Evolutionary conservation across 1,140 invertebrate genomes (phyloP), one percentile per base, ranked within the genome.

Genomic region (Drosophila asahinai): DNA sequence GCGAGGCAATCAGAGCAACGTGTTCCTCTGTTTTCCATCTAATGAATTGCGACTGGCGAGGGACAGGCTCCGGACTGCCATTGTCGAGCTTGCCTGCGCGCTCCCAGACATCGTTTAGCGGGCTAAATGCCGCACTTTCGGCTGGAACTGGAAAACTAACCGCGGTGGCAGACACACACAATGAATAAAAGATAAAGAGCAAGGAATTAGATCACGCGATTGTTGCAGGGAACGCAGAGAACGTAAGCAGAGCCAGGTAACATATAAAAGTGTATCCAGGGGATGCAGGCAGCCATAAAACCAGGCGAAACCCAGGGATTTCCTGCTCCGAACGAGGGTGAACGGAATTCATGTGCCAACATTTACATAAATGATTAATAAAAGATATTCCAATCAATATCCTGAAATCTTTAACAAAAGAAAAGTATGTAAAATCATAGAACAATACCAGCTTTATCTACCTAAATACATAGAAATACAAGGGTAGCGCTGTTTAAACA

Each of bases 1-100:
- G 82, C 71, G 61, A 52, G 61, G 74, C 80, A 87, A 83, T 83
- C 65, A 81, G 66, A 64, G 71, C 66, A 63, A 73, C 68, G 78
- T 81, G 77, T 83, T 83, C 77, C 61, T 55, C 61, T 55, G 70
- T 81, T 55, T 55, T 19, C 19, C 52, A 78, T 82, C 60, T 66
- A 74, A 72, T 83, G 81, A 83, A 83, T 84, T 83, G 77, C 66
- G 59, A 71, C 59, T 71, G 54, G 45, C 54, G 25, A 38, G 63
- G 51, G 12, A 58, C 30, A 1, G 52, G 19, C 14, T 55, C 52
- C 52, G 33, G 52, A 15, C 12, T 52, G 43, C 67, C 63, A 71
- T 68, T 73, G 70, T 73, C 38, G 68, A 12, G 11, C 33, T 36
- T 11, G 33, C 33, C 33, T 8, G 33, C n/a, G 27, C 27, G 19